A percentile compares a stretch with the other conserved stretches of the same genome.
Evolutionary conservation across 2,797 vertebrate species (phyloP).

Genomic region (Neosalanx taihuensis): DNA sequence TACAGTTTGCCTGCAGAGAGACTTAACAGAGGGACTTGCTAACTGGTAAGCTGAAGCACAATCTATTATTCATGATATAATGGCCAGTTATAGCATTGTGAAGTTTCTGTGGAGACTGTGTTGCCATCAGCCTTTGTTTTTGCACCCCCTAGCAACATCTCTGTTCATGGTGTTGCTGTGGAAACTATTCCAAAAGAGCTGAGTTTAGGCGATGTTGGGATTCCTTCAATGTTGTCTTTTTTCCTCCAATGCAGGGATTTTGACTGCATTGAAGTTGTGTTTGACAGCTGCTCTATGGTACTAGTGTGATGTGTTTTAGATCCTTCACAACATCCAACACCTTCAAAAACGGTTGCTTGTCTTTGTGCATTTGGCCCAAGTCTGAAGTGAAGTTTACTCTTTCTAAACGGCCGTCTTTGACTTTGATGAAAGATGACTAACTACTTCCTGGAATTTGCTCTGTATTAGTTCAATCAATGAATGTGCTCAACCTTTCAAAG

Average conservation of each 20-base stretch:
- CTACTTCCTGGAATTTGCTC: not conserved
- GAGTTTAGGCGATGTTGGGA: too few species aligned
- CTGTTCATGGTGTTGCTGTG: not conserved
- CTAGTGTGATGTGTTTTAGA: too few species aligned
- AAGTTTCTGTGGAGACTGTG: conserved; percentile 1
- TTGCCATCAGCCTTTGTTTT: not conserved
- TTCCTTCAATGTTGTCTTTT: not conserved
- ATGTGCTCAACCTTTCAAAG: not conserved
- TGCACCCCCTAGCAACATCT: not conserved
- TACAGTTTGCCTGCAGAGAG: conserved; percentile 1
- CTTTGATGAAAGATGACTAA: not conserved
- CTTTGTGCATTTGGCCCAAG: not conserved
- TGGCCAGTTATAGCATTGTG: conserved; percentile 2
- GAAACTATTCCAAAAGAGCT: not conserved
- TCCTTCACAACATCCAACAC: not conserved
- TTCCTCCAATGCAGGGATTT: not conserved
- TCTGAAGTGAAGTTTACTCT: not conserved
- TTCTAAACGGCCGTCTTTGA: not conserved
- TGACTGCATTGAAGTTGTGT: too few species aligned
- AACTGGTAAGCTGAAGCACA: conserved; percentile 1
- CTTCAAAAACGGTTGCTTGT: not conserved
- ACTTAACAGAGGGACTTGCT: not conserved
- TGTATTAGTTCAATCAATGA: not conserved
- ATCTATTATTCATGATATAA: conserved; percentile 11
- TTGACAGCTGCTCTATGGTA: too few species aligned